Evolutionary conservation across 1,140 invertebrate genomes (phyloP).

Genomic region (Heliothis virescens): DNA sequence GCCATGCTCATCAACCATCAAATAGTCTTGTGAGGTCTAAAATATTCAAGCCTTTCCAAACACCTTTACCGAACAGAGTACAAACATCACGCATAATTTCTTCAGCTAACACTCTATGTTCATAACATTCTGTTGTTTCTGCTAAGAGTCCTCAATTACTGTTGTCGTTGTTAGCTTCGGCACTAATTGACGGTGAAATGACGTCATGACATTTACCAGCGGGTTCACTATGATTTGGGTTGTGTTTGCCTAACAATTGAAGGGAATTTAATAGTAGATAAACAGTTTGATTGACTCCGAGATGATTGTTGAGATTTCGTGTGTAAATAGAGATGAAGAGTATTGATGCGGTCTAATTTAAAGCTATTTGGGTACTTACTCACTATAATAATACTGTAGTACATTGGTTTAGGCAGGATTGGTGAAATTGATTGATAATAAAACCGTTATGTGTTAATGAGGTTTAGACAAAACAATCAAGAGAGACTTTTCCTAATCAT

Average conservation of each 20-base stretch:
- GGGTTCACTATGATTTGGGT: conserved; percentile 19
- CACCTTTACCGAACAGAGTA: conserved; percentile 3
- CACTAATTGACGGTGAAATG: conserved; percentile 30
- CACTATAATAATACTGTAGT: no score
- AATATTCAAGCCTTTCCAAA: conserved; percentile 5
- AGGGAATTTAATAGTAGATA: conserved; percentile 13
- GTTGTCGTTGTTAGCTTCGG: conserved; percentile 11
- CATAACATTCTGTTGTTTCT: conserved; percentile 25
- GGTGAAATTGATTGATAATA: no score
- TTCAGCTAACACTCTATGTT: conserved; percentile 6
- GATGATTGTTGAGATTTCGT: conserved; percentile 3
- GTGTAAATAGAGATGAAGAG: conserved; percentile 2
- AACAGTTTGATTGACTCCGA: conserved; percentile 11
- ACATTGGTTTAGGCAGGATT: no score
- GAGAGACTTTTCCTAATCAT: no score
- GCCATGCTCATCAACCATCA: not conserved
- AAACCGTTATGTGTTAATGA: no score
- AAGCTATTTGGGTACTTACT: no score
- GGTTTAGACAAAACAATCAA: no score
- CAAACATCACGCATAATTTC: conserved; percentile 25
- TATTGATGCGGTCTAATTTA: not conserved
- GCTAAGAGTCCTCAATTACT: conserved; percentile 20
- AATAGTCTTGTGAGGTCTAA: not conserved
- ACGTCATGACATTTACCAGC: conserved; percentile 5
- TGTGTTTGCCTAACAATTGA: conserved; percentile 19